A percentile compares a stretch with the other conserved stretches of the same genome.
These are phyloP conservation scores for Anas capensis DNA, from an alignment of 2,797 vertebrate species.

Conservation along the genomic window DNA sequence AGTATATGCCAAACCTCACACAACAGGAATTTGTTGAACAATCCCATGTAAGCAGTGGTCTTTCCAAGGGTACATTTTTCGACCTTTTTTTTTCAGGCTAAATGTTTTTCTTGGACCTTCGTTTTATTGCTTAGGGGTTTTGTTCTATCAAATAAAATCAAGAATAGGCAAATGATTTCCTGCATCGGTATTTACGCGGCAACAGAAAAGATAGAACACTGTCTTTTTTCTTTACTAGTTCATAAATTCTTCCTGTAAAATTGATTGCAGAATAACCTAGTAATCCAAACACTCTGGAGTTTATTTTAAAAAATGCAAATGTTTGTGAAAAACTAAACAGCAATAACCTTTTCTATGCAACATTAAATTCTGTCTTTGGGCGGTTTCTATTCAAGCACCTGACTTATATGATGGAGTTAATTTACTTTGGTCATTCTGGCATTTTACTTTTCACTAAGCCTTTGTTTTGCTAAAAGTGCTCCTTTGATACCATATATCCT, in stretches of 20 bases:
- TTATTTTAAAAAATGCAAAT: conserved; percentile 49
- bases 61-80: conserved; percentile 81
- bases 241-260: conserved; percentile 37
- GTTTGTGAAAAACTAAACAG: conserved; percentile 42
- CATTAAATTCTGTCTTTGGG: background rate
- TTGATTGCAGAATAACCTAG: conserved; percentile 33
- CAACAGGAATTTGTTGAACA: conserved; percentile 83
- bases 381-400: background rate
- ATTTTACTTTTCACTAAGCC: background rate
- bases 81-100: conserved; percentile 79
- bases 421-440: background rate
- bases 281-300: conserved; percentile 13
- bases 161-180: conserved; percentile 63
- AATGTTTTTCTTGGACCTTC: conserved; percentile 78
- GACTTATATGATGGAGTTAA: conserved; percentile 17
- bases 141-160: conserved; percentile 61
- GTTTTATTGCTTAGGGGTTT: conserved; percentile 74
- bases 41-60: conserved; percentile 80
- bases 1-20: conserved; percentile 82
- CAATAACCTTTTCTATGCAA: conserved; percentile 15
- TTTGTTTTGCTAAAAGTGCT: background rate
- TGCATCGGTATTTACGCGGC: conserved; percentile 13
- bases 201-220: conserved; percentile 43
- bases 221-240: conserved; percentile 33
- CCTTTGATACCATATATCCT: background rate